These are phyloP conservation scores for Hippocampus abdominalis DNA, from an alignment of 2,113 vertebrate genomes.

Conservation along the genomic window DNA sequence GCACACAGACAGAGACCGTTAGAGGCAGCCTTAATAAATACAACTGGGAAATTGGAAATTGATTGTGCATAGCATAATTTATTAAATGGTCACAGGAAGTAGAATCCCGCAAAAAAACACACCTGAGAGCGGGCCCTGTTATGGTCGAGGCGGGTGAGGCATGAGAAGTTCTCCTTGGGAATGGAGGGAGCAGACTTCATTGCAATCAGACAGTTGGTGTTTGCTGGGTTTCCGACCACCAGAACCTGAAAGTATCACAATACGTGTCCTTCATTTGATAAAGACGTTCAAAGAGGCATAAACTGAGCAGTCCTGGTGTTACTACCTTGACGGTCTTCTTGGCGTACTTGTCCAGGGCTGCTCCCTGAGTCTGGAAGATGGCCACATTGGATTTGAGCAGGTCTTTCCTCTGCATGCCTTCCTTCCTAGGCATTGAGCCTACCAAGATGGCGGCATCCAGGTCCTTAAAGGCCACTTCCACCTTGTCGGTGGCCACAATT, in stretches of 20 bases:
- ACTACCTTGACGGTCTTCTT: conserved; percentile 95
- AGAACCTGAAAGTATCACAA: conserved; percentile 77
- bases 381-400: conserved; percentile 94
- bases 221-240: conserved; percentile 96
- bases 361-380: conserved; percentile 93
- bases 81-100: background rate
- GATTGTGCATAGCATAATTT: background rate
- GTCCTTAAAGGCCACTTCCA: conserved; percentile 91
- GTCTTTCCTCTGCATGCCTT: conserved; percentile 98
- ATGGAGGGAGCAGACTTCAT: conserved; percentile 93
- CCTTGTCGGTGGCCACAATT: conserved; percentile 89
- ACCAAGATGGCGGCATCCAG: conserved; percentile 91
- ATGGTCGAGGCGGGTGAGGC: conserved; percentile 95
- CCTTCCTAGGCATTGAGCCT: conserved; percentile 95
- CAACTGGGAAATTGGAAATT: background rate
- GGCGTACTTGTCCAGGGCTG: conserved; percentile 89
- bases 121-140: conserved; percentile 96
- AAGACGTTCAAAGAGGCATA: background rate
- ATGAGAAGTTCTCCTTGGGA: conserved; percentile 97
- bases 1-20: background rate
- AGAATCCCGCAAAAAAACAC: background rate
- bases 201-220: conserved; percentile 96
- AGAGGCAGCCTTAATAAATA: background rate
- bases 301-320: background rate
- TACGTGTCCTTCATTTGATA: background rate